These are phyloP conservation scores for Cynodonichthys magdalenae DNA, from an alignment of 2,797 vertebrate genomes.

Conservation along the genomic window DNA sequence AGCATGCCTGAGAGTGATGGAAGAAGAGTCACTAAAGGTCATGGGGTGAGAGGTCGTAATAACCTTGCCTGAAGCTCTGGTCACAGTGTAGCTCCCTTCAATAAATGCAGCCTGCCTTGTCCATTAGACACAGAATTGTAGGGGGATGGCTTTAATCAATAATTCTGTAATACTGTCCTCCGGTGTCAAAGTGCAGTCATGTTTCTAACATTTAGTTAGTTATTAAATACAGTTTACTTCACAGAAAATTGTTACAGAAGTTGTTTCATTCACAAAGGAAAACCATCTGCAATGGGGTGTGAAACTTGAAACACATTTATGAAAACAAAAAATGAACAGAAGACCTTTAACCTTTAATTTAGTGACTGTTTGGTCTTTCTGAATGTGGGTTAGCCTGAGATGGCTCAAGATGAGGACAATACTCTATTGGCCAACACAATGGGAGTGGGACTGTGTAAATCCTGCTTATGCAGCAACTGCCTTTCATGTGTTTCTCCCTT, in stretches of 20 bases:
- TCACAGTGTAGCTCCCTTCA: conserved; percentile 29
- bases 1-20: conserved; percentile 1
- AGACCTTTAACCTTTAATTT: neutral
- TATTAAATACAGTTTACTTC: conserved; percentile 14
- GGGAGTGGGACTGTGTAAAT: conserved; percentile 30
- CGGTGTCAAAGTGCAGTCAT: conserved; percentile 4
- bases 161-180: neutral
- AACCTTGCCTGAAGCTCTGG: conserved; percentile 50
- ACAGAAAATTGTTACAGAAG: conserved; percentile 9
- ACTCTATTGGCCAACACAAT: conserved; percentile 50
- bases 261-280: conserved; percentile 11
- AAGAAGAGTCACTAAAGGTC: conserved; percentile 31
- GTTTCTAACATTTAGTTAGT: conserved; percentile 9
- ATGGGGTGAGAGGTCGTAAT: conserved; percentile 39
- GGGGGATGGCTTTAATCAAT: conserved; percentile 23
- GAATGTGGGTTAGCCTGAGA: conserved; percentile 31
- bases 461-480: conserved; percentile 40
- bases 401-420: conserved; percentile 49
- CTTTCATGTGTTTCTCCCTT: neutral
- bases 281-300: conserved; percentile 17
- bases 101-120: conserved; percentile 36
- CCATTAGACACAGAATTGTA: conserved; percentile 21
- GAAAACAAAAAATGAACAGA: neutral
- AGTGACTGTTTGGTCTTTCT: conserved; percentile 35
- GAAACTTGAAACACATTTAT: conserved; percentile 10